These are phyloP conservation scores for Chrysochloris asiatica DNA, from an alignment of 2,113 vertebrate species.

Conservation along the genomic window DNA sequence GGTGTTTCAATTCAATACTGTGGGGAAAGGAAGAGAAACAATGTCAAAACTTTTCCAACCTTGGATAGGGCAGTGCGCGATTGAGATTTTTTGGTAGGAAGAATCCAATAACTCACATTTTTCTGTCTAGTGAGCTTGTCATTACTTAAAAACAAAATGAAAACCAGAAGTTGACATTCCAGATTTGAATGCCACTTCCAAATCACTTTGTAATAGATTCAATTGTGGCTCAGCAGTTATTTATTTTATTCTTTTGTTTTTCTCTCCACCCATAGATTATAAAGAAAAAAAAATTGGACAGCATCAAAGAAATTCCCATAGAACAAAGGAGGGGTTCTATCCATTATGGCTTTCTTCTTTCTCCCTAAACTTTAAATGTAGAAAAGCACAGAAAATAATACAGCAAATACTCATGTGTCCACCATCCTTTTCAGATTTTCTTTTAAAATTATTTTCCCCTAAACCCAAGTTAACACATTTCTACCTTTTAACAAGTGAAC, in stretches of 20 bases:
- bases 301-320: conserved; percentile 3
- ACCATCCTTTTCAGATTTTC: background rate
- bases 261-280: conserved; percentile 36
- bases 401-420: background rate
- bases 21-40: background rate
- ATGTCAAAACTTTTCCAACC: background rate
- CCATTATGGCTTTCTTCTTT: conserved; percentile 15
- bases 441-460: no score
- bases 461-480: no score
- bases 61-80: background rate
- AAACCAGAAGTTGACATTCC: conserved; percentile 58
- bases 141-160: conserved; percentile 60
- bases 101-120: background rate
- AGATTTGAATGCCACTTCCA: conserved; percentile 55
- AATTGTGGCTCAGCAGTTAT: background rate
- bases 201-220: conserved; percentile 11
- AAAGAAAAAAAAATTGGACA: conserved; percentile 25
- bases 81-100: background rate
- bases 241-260: conserved; percentile 47
- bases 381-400: conserved; percentile 22
- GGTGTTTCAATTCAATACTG: background rate
- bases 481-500: no score
- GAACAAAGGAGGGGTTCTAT: background rate
- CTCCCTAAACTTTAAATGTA: conserved; percentile 12
- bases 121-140: conserved; percentile 34